Percentiles rank a stretch among this genome's conserved stretches.
phyloP scores from a whole-genome alignment of 2,113 vertebrate genomes.

The Saguinus imperator region DNA sequence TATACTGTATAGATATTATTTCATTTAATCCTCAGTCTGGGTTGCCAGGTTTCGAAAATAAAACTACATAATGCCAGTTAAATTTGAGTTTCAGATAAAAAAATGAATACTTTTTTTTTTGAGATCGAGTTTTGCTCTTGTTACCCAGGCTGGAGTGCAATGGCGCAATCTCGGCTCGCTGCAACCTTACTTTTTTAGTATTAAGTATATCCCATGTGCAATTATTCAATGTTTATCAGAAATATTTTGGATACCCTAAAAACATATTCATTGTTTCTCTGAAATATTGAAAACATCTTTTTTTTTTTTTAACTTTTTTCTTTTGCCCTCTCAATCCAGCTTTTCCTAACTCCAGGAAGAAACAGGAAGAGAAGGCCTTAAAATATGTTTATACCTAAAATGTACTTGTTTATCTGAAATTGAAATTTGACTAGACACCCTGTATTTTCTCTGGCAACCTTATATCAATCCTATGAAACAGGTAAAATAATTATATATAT shows the following conservation, averaged over 20 bases:
- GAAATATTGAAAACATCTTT: background rate
- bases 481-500: background rate
- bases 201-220: background rate
- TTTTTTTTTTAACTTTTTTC: no score
- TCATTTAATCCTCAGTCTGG: background rate
- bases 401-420: background rate
- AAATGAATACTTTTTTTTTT: slow-evolving; percentile 34
- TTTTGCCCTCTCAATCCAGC: no score
- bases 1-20: background rate
- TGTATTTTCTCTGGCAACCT: slow-evolving; percentile 1
- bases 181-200: background rate
- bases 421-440: background rate
- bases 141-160: no score
- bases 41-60: slow-evolving; percentile 32
- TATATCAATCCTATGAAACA: background rate
- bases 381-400: background rate
- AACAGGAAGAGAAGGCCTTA: no score
- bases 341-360: no score
- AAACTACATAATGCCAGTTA: slow-evolving; percentile 18
- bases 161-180: no score
- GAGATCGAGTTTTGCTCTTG: no score
- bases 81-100: slow-evolving; percentile 39
- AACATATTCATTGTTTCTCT: background rate
- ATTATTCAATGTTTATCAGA: background rate
- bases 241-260: background rate